Evolutionary conservation across 2,888 invertebrate genomes (phyloP), one percentile per base, ranked within the genome.

Genomic region (Acanthosepion lycidas): DNA sequence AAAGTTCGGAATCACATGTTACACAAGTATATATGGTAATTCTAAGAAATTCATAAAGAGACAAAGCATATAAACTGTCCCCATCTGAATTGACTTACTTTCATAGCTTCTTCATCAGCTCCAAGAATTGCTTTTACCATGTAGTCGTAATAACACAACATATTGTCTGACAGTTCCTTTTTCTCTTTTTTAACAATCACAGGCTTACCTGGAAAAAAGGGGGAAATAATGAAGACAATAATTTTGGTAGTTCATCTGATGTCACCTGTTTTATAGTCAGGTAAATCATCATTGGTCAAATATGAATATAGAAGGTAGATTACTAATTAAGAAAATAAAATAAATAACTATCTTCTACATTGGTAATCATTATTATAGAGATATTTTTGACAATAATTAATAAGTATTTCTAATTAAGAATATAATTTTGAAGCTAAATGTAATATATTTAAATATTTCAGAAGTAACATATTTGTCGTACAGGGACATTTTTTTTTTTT

Each of bases 71-170:
- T 26, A 23, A n/a, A 49, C 51, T 49, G 51, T 20, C 59, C 28
- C n/a, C 23, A 49, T 92, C 6, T n/a, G 26, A 92, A 49, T 1
- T 51, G 49, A 48, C 92, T 95, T 95, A 97, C 97, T 96, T 96
- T 97, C 95, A 97, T 97, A 55, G 97, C 95, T 94, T 97, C 96
- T 33, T 96, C 96, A 95, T 97, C 96, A 95, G 95, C 95, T 55
- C 97, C 96, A 12, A 97, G 95, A 93, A 97, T 96, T 53, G 97
- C 97, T 95, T 97, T 97, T 26, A 97, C 97, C 91, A 97, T 96
- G 94, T 96, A 96, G 94, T 97, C 96, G 96, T 97, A 97, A 95
- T 97, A 97, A 53, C 95, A 95, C 95, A 97, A 95, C 92, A 97
- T 95, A 78, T 96, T 96, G 49, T 96, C 96, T 55, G 96, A 96